Percentiles rank a stretch among this genome's conserved stretches.
These are phyloP conservation scores for Saguinus midas DNA, from an alignment of 2,113 vertebrate genomes.

Conservation along the genomic window DNA sequence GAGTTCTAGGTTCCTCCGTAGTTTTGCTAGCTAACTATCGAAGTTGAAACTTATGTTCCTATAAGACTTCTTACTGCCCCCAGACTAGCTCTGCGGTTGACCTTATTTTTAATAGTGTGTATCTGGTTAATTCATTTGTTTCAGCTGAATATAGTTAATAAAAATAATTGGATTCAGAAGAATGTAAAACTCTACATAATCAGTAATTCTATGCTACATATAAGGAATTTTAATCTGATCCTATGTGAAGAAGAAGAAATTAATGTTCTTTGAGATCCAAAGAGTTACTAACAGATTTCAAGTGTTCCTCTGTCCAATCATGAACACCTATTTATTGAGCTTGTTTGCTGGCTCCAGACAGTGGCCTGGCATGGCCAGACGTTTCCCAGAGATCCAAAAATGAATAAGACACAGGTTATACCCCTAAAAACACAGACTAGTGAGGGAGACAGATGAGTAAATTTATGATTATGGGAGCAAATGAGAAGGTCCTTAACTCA, in stretches of 20 bases:
- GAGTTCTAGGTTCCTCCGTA: too few species aligned
- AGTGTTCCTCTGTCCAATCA: background rate
- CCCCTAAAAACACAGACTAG: too few species aligned
- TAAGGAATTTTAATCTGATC: background rate
- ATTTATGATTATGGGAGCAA: background rate
- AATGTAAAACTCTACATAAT: background rate
- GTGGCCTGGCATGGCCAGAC: background rate
- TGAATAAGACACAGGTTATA: background rate
- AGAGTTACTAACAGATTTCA: background rate
- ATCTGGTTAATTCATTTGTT: background rate
- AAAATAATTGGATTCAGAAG: background rate
- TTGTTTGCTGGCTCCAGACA: background rate
- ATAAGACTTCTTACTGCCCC: accelerated
- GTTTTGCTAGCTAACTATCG: background rate
- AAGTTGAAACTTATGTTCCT: background rate
- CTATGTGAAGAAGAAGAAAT: background rate
- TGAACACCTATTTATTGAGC: background rate
- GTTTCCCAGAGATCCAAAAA: background rate
- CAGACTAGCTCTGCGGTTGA: background rate
- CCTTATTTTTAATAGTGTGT: background rate
- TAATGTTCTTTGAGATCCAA: background rate
- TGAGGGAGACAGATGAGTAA: background rate
- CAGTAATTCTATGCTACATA: background rate
- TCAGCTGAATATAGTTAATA: background rate
- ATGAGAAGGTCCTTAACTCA: background rate